Evolutionary conservation across 2,888 invertebrate genomes (phyloP).

Genomic region (Schizotus pectinicornis): DNA sequence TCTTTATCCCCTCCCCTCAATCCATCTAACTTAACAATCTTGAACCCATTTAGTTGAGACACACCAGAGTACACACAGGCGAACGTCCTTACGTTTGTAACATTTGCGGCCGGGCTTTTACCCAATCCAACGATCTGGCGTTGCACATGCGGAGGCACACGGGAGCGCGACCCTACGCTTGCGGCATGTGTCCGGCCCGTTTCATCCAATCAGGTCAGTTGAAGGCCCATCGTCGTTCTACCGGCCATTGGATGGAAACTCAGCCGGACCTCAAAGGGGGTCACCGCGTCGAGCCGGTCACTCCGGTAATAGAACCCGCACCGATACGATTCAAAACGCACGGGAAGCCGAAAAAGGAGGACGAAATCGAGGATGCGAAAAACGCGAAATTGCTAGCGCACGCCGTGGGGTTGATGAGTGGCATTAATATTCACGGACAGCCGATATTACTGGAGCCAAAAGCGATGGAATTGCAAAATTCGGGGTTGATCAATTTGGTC

Average conservation of each 20-base stretch:
- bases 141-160: constrained; percentile 74
- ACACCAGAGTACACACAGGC: constrained; percentile 58
- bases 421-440: constrained; percentile 43
- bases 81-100: constrained; percentile 59
- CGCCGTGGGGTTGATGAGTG: constrained; percentile 47
- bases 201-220: constrained; percentile 70
- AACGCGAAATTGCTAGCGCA: constrained; percentile 30
- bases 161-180: constrained; percentile 70
- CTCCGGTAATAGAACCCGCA: constrained; percentile 52
- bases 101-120: constrained; percentile 62
- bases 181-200: constrained; percentile 70
- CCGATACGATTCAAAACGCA: constrained; percentile 57
- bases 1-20: constrained; percentile 6
- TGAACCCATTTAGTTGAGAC: constrained; percentile 49
- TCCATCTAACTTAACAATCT: background rate
- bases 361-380: constrained; percentile 27
- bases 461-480: constrained; percentile 45
- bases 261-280: constrained; percentile 58
- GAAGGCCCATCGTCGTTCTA: constrained; percentile 68
- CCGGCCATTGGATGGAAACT: constrained; percentile 64
- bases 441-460: constrained; percentile 49
- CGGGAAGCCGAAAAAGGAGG: constrained; percentile 42
- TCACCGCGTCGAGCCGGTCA: constrained; percentile 57
- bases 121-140: constrained; percentile 75
- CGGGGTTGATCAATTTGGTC: constrained; percentile 37